Percentiles rank a stretch among this genome's conserved stretches.
Evolutionary conservation across 1,140 invertebrate genomes (phyloP).

Genomic region (Trialeurodes vaporariorum): DNA sequence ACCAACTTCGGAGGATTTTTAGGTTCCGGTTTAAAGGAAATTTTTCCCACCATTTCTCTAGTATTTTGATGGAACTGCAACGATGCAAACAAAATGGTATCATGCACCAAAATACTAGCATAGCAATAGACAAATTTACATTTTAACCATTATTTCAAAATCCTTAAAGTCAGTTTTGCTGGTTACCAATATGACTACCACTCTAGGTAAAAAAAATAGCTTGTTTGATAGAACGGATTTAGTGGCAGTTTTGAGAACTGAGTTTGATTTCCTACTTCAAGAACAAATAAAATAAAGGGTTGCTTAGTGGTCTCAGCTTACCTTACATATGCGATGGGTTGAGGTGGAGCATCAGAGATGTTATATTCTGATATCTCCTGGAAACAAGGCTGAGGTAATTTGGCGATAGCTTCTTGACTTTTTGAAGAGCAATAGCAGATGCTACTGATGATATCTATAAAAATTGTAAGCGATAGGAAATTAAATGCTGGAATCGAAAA

Average conservation of each 20-base stretch:
- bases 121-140: no score
- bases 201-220: neutral
- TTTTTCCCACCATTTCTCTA: no score
- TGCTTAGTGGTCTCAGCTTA: slow-evolving; percentile 13
- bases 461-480: neutral
- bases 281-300: slow-evolving; percentile 9
- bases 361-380: slow-evolving; percentile 65
- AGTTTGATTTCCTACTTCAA: neutral
- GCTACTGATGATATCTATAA: slow-evolving; percentile 9
- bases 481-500: neutral
- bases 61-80: no score
- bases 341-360: slow-evolving; percentile 63
- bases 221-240: neutral
- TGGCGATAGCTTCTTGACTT: slow-evolving; percentile 27
- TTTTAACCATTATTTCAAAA: no score
- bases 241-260: slow-evolving; percentile 1
- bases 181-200: no score
- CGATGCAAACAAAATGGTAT: no score
- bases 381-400: slow-evolving; percentile 72
- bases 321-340: slow-evolving; percentile 63
- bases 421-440: slow-evolving; percentile 16
- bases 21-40: no score
- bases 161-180: no score
- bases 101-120: no score
- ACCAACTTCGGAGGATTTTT: no score